These are phyloP conservation scores for Pangasius mekongensis DNA, from an alignment of 2,797 vertebrate species.

Conservation along the genomic window DNA sequence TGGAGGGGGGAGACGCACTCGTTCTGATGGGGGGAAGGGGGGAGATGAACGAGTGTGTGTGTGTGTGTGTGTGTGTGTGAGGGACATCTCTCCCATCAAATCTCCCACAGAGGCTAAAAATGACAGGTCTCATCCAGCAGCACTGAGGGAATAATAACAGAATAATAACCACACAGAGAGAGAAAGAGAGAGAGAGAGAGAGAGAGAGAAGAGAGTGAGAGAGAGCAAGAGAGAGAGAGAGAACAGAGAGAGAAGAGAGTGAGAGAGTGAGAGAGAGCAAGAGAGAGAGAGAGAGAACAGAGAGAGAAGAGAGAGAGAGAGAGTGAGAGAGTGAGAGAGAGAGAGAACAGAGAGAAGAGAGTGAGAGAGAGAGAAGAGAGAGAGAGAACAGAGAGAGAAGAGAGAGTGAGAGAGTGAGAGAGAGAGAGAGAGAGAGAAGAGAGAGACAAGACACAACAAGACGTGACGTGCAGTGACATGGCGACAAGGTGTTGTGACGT, in stretches of 20 bases:
- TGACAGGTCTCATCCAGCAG: conserved; percentile 88
- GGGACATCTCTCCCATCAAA: conserved; percentile 84
- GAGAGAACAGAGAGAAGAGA: conserved; percentile 7
- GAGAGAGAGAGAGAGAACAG: neutral
- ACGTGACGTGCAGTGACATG: neutral
- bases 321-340: neutral
- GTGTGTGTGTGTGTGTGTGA: conserved; percentile 35
- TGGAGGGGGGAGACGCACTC: neutral
- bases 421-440: neutral
- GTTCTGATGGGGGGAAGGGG: conserved; percentile 52
- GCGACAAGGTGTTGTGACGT: neutral
- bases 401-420: neutral
- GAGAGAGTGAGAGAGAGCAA: neutral
- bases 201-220: neutral
- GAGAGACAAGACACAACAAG: neutral
- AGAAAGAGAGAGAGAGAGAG: neutral
- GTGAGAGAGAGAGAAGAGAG: neutral
- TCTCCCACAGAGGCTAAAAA: conserved; percentile 75
- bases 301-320: neutral
- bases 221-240: neutral
- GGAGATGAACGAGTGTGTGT: neutral
- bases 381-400: neutral
- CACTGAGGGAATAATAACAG: conserved; percentile 20
- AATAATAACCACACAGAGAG: conserved; percentile 12
- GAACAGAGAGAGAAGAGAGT: neutral